These are phyloP conservation scores for Spongilla lacustris DNA, from an alignment of 37 sponge, comb jelly and placozoan genomes.

Conservation along the genomic window DNA sequence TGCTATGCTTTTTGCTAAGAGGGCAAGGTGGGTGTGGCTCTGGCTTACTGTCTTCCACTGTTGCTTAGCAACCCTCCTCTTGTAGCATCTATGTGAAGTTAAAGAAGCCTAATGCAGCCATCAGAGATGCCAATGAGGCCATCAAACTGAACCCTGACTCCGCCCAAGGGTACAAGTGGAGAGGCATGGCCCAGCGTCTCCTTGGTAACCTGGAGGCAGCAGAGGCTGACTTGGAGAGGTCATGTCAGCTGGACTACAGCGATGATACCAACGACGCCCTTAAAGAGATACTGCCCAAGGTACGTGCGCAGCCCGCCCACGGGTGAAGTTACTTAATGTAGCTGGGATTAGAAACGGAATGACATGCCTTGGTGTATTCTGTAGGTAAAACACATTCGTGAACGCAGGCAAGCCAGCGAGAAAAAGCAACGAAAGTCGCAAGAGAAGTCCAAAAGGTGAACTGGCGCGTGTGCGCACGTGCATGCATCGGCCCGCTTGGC, in stretches of 20 bases:
- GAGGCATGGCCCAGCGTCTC: slow-evolving; percentile 85
- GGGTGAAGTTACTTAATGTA: too few relatives aligned
- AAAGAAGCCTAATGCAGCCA: slow-evolving; percentile 91
- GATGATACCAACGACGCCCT: slow-evolving; percentile 77
- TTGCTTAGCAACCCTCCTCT: not conserved
- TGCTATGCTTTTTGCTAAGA: slow-evolving; percentile 91
- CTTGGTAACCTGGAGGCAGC: slow-evolving; percentile 92
- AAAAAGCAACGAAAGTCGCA: not conserved
- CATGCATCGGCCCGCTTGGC: not conserved
- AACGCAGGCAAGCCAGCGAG: not conserved
- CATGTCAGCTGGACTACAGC: slow-evolving; percentile 87
- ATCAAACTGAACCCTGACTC: slow-evolving; percentile 88
- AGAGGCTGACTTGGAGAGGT: slow-evolving; percentile 60
- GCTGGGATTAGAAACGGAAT: too few relatives aligned
- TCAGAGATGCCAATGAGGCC: slow-evolving; percentile 79
- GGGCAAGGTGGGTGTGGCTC: slow-evolving; percentile 71
- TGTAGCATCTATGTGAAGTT: slow-evolving; percentile 71
- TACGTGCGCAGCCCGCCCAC: too few relatives aligned
- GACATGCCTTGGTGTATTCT: too few relatives aligned
- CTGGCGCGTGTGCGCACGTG: not conserved
- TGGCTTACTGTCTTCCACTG: not conserved
- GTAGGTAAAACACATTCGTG: not conserved
- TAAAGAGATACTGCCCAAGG: slow-evolving; percentile 75
- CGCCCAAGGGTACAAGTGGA: slow-evolving; percentile 95
- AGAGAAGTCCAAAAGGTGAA: not conserved